Evolutionary conservation across 2,888 invertebrate species (phyloP).

Genomic region (Kryphioiulus occultus): DNA sequence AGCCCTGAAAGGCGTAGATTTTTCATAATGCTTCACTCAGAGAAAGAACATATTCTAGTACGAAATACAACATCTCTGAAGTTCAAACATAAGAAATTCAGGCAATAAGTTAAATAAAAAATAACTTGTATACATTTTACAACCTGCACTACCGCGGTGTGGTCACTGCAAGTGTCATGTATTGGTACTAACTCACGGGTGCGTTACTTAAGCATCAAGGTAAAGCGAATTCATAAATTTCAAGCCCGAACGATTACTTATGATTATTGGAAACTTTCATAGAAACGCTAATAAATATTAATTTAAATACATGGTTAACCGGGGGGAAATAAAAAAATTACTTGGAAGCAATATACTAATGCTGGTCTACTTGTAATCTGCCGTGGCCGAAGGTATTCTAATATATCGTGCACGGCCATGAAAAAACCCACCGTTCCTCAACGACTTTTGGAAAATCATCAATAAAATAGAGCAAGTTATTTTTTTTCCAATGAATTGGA

Average conservation of each 20-base stretch:
- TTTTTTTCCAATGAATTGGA: neutral
- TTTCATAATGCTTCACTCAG: too few relatives aligned
- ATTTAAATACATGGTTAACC: neutral
- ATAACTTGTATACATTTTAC: too few relatives aligned
- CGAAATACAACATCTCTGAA: too few relatives aligned
- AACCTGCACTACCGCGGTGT: too few relatives aligned
- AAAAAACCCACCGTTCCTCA: constrained; percentile 15
- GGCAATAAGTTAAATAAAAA: too few relatives aligned
- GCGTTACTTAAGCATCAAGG: neutral
- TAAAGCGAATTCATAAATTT: neutral
- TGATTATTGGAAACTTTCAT: neutral
- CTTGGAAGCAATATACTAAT: neutral
- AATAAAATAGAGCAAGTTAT: constrained; percentile 3
- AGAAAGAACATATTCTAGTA: too few relatives aligned
- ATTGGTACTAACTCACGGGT: too few relatives aligned
- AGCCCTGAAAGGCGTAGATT: too few relatives aligned
- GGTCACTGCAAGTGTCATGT: too few relatives aligned
- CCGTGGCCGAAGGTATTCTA: neutral
- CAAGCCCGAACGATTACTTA: neutral
- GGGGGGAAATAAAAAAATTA: neutral
- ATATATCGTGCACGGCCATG: neutral
- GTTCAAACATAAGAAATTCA: too few relatives aligned
- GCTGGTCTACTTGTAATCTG: neutral
- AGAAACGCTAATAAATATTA: neutral
- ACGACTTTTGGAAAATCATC: neutral